Percentiles rank a stretch among this genome's conserved stretches.
phyloP scores from a whole-genome alignment of 1,140 invertebrate genomes.

The Acromyrmex charruanus region DNA sequence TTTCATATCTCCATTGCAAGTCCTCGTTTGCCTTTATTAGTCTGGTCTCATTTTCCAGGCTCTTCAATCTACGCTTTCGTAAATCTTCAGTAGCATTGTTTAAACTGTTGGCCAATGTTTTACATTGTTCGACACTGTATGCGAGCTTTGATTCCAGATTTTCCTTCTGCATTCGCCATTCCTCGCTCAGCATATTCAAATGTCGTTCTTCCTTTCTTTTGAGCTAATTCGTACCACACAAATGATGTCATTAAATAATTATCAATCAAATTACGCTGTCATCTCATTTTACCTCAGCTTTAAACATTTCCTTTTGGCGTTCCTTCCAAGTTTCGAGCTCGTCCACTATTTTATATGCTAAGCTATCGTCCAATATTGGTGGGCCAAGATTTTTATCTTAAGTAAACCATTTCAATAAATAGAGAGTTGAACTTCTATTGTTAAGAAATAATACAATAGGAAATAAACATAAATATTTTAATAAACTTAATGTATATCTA shows the following conservation, averaged over 20 bases:
- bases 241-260: conserved; percentile 8
- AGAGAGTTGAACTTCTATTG: not conserved
- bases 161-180: conserved; percentile 84
- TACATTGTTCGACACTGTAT: conserved; percentile 82
- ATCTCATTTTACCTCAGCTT: conserved; percentile 79
- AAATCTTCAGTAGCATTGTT: conserved; percentile 84
- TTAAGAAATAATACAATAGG: not conserved
- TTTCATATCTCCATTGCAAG: conserved; percentile 82
- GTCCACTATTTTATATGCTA: conserved; percentile 86
- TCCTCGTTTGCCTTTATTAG: conserved; percentile 83
- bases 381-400: conserved; percentile 83
- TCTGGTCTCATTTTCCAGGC: conserved; percentile 83
- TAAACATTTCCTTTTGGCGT: conserved; percentile 85
- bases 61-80: conserved; percentile 80
- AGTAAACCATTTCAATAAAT: conserved; percentile 21
- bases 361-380: conserved; percentile 84
- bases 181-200: conserved; percentile 82
- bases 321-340: conserved; percentile 88
- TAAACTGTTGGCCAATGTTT: conserved; percentile 82
- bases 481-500: conserved; percentile 44
- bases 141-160: conserved; percentile 83
- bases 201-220: conserved; percentile 83
- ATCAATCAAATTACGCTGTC: not conserved
- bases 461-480: not conserved
- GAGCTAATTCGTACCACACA: conserved; percentile 72